These are phyloP conservation scores for Neotragus moschatus DNA, from an alignment of 2,113 vertebrate species.

Conservation along the genomic window DNA sequence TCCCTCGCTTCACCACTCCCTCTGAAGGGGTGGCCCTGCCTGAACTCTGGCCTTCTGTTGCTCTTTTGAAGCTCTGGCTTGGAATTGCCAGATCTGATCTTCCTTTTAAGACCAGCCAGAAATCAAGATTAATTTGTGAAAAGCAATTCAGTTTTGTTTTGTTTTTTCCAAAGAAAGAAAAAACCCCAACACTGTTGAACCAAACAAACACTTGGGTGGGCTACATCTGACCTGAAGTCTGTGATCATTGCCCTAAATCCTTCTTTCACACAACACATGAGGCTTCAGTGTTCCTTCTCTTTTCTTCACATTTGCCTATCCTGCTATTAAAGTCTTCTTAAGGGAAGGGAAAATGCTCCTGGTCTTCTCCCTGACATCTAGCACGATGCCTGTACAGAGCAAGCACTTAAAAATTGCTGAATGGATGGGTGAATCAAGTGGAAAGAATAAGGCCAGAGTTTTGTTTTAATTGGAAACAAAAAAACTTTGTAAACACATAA, in stretches of 20 bases:
- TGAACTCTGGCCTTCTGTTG: background rate
- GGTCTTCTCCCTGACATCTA: background rate
- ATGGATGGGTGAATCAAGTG: background rate
- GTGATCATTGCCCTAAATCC: background rate
- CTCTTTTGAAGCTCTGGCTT: background rate
- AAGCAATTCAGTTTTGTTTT: background rate
- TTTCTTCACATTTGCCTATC: background rate
- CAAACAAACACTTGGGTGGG: background rate
- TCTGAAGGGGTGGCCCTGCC: background rate
- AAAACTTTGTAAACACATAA: constrained; percentile 5
- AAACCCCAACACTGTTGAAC: background rate
- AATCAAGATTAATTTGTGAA: constrained; percentile 41
- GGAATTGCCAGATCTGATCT: background rate
- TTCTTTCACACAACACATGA: background rate
- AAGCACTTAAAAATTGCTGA: background rate
- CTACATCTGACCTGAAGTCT: background rate
- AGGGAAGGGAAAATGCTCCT: background rate
- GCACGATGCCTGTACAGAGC: background rate
- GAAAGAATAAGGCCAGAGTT: background rate
- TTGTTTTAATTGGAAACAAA: background rate
- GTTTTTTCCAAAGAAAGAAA: background rate
- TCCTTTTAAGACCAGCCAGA: constrained; percentile 13
- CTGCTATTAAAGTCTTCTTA: background rate
- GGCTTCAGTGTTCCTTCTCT: background rate
- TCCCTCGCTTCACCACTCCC: background rate